Base-by-base conservation (phyloP, 1,140 invertebrate species). In the Drosophila pectinifera region DNA sequence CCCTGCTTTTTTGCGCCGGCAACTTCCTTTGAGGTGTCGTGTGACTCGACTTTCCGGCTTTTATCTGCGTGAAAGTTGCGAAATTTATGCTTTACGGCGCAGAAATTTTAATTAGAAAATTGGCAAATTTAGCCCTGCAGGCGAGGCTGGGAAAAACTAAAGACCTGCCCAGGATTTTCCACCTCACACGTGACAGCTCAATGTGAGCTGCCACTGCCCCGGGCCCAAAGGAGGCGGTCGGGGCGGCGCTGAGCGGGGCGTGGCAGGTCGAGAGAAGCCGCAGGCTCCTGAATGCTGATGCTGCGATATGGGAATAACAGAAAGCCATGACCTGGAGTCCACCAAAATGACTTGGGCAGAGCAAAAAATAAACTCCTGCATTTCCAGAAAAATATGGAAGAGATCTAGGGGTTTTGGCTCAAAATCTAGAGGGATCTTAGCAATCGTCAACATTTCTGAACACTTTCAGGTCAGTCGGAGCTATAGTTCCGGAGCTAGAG, bases 51-150 rank as follows among this genome's bases (percentile, higher is more conserved):
- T 82, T 65, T 57, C 39, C 54, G 65, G 72, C 65, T 84, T 85
- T 84, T 78, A 85, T 88, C 80, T 63, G 80, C 73, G 77, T 74
- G 51, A 89, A 88, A 78, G 68, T 85, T 75, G 72, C 43, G 38
- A 89, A 89, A 89, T 89, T 90, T 90, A 90, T 90, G 84, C 84
- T 89, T 89, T 90, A 84, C 80, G 62, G 85, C 77, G 84, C 85
- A 89, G 85, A 89, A 89, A 89, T 90, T 89, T 90, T 89, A 89
- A 89, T 89, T 89, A 89, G 84, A 90, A 89, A 89, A 89, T 89
- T 89, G 84, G 80, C 80, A 89, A 89, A 89, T 80, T 89, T 83
- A 79, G 58, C 67, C 65, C 51, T 48, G 55, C 55, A 28, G 31
- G 48, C 53, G 43, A 73, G 57, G 62, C 46, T 39, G 53, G 55